Evolutionary conservation across 2,888 invertebrate genomes (phyloP), one percentile per base, ranked within the genome.

Genomic region (Drosophila mimica): DNA sequence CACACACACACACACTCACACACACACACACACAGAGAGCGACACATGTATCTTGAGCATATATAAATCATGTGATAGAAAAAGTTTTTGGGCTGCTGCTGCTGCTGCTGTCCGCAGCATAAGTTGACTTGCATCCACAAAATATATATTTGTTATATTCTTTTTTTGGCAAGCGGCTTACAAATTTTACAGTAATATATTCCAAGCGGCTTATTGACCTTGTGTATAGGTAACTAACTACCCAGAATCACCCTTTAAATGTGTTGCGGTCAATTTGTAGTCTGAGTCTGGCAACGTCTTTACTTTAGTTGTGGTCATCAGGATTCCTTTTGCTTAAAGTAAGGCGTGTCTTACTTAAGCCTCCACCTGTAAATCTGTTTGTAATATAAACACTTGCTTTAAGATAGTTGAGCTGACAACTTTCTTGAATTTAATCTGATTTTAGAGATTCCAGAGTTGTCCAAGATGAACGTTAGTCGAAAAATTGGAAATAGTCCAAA

Each of bases 201-300:
- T 70, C 76, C 74, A 81, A 89, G 76, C 88, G 59, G 86, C 88
- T 87, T 89, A 89, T 81, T 85, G 86, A 70, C 76, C 76, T 61
- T 63, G 38, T 64, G 33, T 57, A 43, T 60, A 71, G 74, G 57
- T 75, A 61, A 60, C 40, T n/a, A 51, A 68, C 54, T 56, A n/a
- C 43, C 48, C 46, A 11, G 57, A 9, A 17, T 17, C 20, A 7
- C 28, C 57, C 51, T 17, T 17, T 7, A 46, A 54, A 56, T 54
- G 58, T 30, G 54, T 65, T 80, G 79, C 48, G 79, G 79, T 81
- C 77, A 76, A 64, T 56, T 53, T 49, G 36, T 63, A 65, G 68
- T 56, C 54, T 53, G 68, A 48, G 60, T 70, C 70, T 56, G 61
- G 36, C 61, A 70, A 30, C 54, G 30, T 70, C 77, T 78, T 67